A percentile compares a stretch with the other conserved stretches of the same genome.
phyloP scores from a whole-genome alignment of 2,113 vertebrate genomes.

The Progne subis region DNA sequence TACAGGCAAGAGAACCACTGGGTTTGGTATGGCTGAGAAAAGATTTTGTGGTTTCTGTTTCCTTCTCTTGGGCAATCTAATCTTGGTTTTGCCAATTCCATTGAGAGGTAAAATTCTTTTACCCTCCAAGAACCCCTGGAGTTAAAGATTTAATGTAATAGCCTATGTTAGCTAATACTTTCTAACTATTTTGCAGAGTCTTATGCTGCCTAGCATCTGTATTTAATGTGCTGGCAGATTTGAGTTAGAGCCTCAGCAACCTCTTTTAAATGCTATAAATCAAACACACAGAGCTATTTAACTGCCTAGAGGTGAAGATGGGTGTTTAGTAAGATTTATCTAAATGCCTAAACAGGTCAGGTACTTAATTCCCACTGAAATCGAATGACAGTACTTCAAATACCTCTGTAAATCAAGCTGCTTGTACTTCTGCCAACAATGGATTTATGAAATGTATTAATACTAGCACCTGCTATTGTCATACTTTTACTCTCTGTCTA shows the following conservation, averaged over 20 bases:
- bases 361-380: slow-evolving; percentile 1
- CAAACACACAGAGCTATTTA: slow-evolving; percentile 13
- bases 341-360: slow-evolving; percentile 21
- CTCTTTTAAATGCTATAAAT: slow-evolving; percentile 11
- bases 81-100: background rate
- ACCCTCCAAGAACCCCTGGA: background rate
- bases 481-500: background rate
- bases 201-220: background rate
- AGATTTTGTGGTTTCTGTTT: background rate
- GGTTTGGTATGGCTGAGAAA: background rate
- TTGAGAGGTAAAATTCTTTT: background rate
- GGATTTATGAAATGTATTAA: background rate
- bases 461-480: background rate
- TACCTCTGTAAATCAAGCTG: slow-evolving; percentile 13
- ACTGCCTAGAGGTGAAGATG: background rate
- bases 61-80: background rate
- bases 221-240: background rate
- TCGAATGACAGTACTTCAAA: background rate
- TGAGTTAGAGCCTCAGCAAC: background rate
- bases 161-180: background rate
- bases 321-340: slow-evolving; percentile 36
- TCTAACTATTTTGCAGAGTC: background rate
- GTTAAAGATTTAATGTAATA: background rate
- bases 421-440: background rate
- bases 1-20: background rate